These are phyloP conservation scores for Petrocephalus schoutedeni DNA, from an alignment of 2,797 vertebrate species.

Conservation along the genomic window DNA sequence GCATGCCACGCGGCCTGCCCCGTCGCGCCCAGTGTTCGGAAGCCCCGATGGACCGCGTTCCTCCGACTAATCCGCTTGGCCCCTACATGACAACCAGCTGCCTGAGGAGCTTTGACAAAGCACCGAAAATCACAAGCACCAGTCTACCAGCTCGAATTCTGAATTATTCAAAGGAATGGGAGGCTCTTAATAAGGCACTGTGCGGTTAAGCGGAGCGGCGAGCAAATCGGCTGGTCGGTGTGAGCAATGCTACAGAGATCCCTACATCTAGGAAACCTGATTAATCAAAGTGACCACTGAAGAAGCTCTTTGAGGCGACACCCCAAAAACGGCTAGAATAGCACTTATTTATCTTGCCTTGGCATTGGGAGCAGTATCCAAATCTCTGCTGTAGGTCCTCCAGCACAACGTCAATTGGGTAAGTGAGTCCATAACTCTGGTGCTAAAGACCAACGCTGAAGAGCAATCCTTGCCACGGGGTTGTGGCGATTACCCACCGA, in stretches of 20 bases:
- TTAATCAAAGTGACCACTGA: background rate
- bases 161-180: constrained; percentile 49
- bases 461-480: background rate
- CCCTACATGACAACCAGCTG: constrained; percentile 61
- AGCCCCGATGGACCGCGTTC: constrained; percentile 49
- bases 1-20: constrained; percentile 13
- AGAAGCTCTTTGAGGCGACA: background rate
- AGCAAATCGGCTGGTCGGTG: background rate
- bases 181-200: constrained; percentile 37
- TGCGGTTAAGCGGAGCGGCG: constrained; percentile 25
- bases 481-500: background rate
- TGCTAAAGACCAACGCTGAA: background rate
- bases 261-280: background rate
- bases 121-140: constrained; percentile 54
- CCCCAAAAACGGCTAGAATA: background rate
- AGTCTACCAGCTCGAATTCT: constrained; percentile 45
- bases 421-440: background rate
- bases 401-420: background rate
- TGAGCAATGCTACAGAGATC: background rate
- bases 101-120: constrained; percentile 61
- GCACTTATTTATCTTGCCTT: background rate
- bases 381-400: background rate
- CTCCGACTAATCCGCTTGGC: constrained; percentile 55
- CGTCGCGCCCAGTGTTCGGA: constrained; percentile 46
- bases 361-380: background rate